Percentiles rank a stretch among this genome's conserved stretches.
Evolutionary conservation across 1,140 invertebrate genomes (phyloP).

Genomic region (Cyclargus thomasi): DNA sequence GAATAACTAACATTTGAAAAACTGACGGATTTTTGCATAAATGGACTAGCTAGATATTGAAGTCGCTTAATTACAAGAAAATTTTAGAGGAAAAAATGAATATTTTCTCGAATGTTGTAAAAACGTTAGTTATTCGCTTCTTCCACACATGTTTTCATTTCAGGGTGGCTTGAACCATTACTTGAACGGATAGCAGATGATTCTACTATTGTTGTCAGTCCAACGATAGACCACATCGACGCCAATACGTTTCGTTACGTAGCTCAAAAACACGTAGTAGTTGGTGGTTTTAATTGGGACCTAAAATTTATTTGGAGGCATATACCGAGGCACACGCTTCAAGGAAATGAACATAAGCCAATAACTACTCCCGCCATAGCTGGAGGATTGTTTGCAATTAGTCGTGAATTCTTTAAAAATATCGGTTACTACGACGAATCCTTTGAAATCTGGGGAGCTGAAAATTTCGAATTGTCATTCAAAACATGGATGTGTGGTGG

Average conservation of each 20-base stretch:
- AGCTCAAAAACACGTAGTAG: constrained; percentile 54
- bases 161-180: constrained; percentile 96
- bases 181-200: constrained; percentile 93
- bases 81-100: too few species aligned
- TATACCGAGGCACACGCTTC: constrained; percentile 85
- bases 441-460: constrained; percentile 99
- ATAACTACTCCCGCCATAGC: constrained; percentile 98
- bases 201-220: constrained; percentile 91
- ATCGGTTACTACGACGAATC: constrained; percentile 98
- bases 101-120: too few species aligned
- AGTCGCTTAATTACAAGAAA: too few species aligned
- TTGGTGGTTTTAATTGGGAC: constrained; percentile 98
- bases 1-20: too few species aligned
- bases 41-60: too few species aligned
- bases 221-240: constrained; percentile 94
- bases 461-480: constrained; percentile 97
- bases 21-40: too few species aligned
- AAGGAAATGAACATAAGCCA: constrained; percentile 87
- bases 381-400: constrained; percentile 82
- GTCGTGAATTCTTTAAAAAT: constrained; percentile 89
- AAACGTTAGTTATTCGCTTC: too few species aligned
- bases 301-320: constrained; percentile 96
- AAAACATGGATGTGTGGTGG: constrained; percentile 93
- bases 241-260: constrained; percentile 89
- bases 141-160: too few species aligned